Percentiles rank a stretch among this genome's conserved stretches.
phyloP scores from a whole-genome alignment of 2,888 invertebrate genomes.

The Chymomyza amoena region DNA sequence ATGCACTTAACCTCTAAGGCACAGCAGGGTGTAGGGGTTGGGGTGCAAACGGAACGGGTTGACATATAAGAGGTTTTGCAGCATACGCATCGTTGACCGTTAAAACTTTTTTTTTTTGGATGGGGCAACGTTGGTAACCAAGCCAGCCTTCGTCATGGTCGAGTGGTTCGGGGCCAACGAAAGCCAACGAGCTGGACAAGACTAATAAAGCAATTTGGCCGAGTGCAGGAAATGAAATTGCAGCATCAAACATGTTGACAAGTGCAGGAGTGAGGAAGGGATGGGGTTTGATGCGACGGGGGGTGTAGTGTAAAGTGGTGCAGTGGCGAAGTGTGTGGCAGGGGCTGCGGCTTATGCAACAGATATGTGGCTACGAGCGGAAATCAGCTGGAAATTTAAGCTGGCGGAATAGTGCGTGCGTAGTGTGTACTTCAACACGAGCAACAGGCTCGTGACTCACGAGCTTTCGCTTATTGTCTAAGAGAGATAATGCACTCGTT shows the following conservation, averaged over 20 bases:
- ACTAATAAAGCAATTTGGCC: slow-evolving; percentile 5
- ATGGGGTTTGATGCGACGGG: no score
- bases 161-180: neutral
- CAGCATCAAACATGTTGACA: neutral
- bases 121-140: neutral
- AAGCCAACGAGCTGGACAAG: slow-evolving; percentile 5
- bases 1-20: neutral
- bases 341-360: neutral
- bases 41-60: neutral
- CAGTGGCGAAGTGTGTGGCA: neutral
- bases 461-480: no score
- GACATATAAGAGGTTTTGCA: no score
- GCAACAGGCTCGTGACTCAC: no score
- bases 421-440: no score
- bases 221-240: slow-evolving; percentile 2
- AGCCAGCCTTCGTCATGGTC: neutral
- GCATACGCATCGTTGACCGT: neutral
- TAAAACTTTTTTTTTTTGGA: neutral
- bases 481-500: no score
- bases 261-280: neutral
- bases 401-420: neutral
- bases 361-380: neutral
- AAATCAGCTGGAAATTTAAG: neutral
- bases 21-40: neutral
- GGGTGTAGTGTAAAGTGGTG: no score